These are phyloP conservation scores for Daktulosphaira vitifoliae DNA, from an alignment of 1,140 invertebrate species.

Conservation along the genomic window DNA sequence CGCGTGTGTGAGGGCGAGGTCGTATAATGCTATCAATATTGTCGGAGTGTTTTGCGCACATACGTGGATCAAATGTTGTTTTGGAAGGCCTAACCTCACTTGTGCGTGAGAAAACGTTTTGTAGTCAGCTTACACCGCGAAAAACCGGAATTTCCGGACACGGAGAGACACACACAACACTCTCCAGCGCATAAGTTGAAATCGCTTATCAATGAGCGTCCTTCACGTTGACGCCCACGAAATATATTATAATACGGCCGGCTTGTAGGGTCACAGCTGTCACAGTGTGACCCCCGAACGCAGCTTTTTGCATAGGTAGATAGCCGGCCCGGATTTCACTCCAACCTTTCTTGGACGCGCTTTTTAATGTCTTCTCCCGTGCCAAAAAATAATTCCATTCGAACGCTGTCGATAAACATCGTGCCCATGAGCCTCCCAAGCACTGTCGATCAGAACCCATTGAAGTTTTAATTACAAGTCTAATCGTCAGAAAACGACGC, in stretches of 20 bases:
- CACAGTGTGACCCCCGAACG: slow-evolving; percentile 17
- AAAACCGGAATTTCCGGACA: slow-evolving; percentile 31
- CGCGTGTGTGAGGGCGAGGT: too few relatives aligned
- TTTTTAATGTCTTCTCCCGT: too few relatives aligned
- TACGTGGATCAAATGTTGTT: background rate
- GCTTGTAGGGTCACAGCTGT: slow-evolving; percentile 28
- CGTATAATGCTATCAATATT: too few relatives aligned
- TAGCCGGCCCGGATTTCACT: background rate
- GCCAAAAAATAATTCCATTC: too few relatives aligned
- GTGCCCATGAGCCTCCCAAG: too few relatives aligned
- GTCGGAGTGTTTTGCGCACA: too few relatives aligned
- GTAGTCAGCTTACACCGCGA: background rate
- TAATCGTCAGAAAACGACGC: too few relatives aligned
- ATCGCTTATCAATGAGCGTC: slow-evolving; percentile 23
- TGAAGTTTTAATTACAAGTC: too few relatives aligned
- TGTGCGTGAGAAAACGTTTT: slow-evolving; percentile 19
- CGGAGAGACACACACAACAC: background rate
- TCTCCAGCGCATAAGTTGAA: background rate
- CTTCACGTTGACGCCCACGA: slow-evolving; percentile 27
- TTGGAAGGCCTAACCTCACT: slow-evolving; percentile 1
- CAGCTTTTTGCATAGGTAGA: background rate
- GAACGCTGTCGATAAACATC: too few relatives aligned
- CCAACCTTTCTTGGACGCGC: too few relatives aligned
- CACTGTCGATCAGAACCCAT: too few relatives aligned
- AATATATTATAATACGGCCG: background rate